Base-by-base conservation (phyloP, 2,113 vertebrate species). In the Hydrolagus affinis region DNA sequence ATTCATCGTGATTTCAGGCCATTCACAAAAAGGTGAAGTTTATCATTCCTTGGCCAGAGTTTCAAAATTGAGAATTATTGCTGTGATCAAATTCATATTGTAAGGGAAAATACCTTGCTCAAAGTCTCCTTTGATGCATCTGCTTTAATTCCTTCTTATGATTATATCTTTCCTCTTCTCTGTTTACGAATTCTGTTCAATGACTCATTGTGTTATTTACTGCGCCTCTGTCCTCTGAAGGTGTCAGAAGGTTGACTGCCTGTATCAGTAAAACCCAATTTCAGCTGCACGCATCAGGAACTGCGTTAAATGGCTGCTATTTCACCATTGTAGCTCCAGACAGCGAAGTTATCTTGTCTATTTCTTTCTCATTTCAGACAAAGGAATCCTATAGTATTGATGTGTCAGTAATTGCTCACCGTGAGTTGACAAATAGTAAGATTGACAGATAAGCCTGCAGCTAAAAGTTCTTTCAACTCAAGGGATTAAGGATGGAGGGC, bases 361-460 rank as follows among this genome's bases (percentile, higher is more conserved):
- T 60, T 87, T 87, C 70, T 88, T 17, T 15, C 88, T 85, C 88
- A 87, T 71, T 32, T 86, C 75, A 89, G 85, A n/a, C 75, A 89
- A 90, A 89, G 87, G 86, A 90, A 44, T 7, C 23, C 87, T 86
- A 86, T 69, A 19, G 74, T 87, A 90, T 90, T 91, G 88, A 88
- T 87, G 57, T 90, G 86, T 89, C 88, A 86, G 86, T 90, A 91
- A 90, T 90, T 91, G 88, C 71, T 90, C 87, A 85, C 86, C 87
- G 87, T 68, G 64, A 89, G 72, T 60, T 88, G 85, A 87, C 86
- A 90, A 91, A 88, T 28, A 87, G 62, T 64, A 88, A 83, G 85
- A 87, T 30, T 89, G 90, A 88, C 87, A 88, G 87, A 88, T 80
- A 86, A 89, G 57, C 75, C 89, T 89, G 78, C 85, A 88, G 86